Evolutionary conservation across 2,113 vertebrate species (phyloP), one percentile per base, ranked within the genome.

Genomic region (Gavia stellata): DNA sequence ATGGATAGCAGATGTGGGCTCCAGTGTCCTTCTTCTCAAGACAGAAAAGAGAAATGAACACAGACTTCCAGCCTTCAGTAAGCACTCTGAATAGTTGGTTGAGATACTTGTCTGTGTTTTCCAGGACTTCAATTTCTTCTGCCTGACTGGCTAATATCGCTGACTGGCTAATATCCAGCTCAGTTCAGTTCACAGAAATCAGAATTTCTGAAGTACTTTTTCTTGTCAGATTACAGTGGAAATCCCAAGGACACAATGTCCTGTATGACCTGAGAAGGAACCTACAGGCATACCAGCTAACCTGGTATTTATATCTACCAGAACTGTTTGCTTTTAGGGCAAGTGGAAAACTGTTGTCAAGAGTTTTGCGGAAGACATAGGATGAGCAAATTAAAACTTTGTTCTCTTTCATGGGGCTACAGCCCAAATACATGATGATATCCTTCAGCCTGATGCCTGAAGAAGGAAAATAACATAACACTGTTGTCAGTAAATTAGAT

Each of bases 401-500:
- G 18, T 18, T 86, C 17, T 81, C 56, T 79, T 87, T 68, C 34
- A 65, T 40, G n/a, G 61, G 61, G 47, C 72, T 84, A 49, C 84
- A 88, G 40, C 56, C 81, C 53, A 94, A 95, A 45, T 85, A 88
- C 74, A 53, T 87, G 52, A 85, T 7, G 1, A 71, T 90, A 87
- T 56, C 44, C 70, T 95, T 91, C 62, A 91, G 62, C 25, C 12
- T 82, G 70, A 77, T 72, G 84, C 36, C 65, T 96, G 79, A 92
- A 84, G 78, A 92, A 75, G 36, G 49, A 93, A 96, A 96, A 91
- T 63, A 96, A 55, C 63, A 20, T 38, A 88, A 81, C 36, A 73
- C 44, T 65, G 8, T 75, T 94, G 81, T 94, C 87, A 94, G 52
- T 90, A 90, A 89, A 93, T 87, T 80, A 95, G 56, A 91, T 77